Evolutionary conservation across 2,113 vertebrate species (phyloP).

Genomic region (Regulus satrapa): DNA sequence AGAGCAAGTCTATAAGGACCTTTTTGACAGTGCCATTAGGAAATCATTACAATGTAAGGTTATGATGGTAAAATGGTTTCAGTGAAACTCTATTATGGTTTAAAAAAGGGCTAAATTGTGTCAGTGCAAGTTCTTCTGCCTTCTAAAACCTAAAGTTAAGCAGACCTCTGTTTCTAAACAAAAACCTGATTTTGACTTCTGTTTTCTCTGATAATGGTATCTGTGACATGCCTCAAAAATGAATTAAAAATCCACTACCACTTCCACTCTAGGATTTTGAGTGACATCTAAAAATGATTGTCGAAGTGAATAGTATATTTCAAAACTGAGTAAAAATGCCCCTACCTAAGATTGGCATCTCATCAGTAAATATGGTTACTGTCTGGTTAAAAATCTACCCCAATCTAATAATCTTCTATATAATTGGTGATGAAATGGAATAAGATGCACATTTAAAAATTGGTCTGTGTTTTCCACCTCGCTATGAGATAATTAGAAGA

Average conservation of each 20-base stretch:
- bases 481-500: background rate
- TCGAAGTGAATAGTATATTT: background rate
- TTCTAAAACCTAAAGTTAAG: constrained; percentile 2
- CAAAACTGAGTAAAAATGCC: background rate
- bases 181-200: constrained; percentile 12
- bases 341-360: background rate
- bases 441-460: background rate
- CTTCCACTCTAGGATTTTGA: background rate
- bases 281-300: background rate
- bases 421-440: background rate
- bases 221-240: background rate
- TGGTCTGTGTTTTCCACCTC: background rate
- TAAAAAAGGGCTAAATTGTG: constrained; percentile 35
- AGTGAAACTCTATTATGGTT: background rate
- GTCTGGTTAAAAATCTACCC: background rate
- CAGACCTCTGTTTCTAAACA: background rate
- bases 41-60: constrained; percentile 29
- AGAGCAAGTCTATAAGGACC: constrained; percentile 5
- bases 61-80: constrained; percentile 24
- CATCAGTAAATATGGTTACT: background rate
- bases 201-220: background rate
- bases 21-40: constrained; percentile 3
- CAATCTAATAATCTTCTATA: background rate
- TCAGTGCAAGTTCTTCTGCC: background rate
- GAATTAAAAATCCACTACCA: constrained; percentile 16